phyloP scores from a whole-genome alignment of 2,888 invertebrate species.

The Cordylochernes scorpioides region DNA sequence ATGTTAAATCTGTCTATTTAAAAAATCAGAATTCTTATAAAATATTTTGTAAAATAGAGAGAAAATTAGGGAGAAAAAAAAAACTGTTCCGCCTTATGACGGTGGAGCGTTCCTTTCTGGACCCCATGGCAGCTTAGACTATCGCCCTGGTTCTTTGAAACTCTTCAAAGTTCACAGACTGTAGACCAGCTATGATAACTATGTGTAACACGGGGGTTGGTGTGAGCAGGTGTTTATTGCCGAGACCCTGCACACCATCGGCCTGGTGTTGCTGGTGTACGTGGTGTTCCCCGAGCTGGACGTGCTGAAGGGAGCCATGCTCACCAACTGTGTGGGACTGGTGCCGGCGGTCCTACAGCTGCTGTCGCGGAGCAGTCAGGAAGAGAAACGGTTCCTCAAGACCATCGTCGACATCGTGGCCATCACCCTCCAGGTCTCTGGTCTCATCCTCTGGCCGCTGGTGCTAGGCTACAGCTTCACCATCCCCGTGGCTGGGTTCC shows the following conservation, averaged over 20 bases:
- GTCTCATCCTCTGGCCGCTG: constrained; percentile 40
- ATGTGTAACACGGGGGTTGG: constrained; percentile 10
- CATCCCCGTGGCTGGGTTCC: constrained; percentile 53
- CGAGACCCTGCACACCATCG: constrained; percentile 26
- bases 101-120: too few species aligned
- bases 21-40: too few species aligned
- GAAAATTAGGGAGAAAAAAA: too few species aligned
- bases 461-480: constrained; percentile 23
- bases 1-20: too few species aligned
- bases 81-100: too few species aligned
- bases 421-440: constrained; percentile 34
- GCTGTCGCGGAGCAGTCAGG: constrained; percentile 22
- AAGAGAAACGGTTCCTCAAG: constrained; percentile 23
- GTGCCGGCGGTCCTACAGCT: constrained; percentile 23
- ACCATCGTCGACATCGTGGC: constrained; percentile 32
- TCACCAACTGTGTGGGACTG: constrained; percentile 26
- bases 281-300: constrained; percentile 26
- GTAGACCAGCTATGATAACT: constrained; percentile 6
- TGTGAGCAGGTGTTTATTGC: constrained; percentile 20
- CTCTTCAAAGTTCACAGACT: background rate
- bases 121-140: background rate
- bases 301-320: constrained; percentile 24
- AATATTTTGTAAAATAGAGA: too few species aligned
- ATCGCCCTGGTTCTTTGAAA: background rate
- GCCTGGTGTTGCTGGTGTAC: constrained; percentile 26